These are phyloP conservation scores for Setipinna tenuifilis DNA, from an alignment of 2,797 vertebrate genomes.

Conservation along the genomic window DNA sequence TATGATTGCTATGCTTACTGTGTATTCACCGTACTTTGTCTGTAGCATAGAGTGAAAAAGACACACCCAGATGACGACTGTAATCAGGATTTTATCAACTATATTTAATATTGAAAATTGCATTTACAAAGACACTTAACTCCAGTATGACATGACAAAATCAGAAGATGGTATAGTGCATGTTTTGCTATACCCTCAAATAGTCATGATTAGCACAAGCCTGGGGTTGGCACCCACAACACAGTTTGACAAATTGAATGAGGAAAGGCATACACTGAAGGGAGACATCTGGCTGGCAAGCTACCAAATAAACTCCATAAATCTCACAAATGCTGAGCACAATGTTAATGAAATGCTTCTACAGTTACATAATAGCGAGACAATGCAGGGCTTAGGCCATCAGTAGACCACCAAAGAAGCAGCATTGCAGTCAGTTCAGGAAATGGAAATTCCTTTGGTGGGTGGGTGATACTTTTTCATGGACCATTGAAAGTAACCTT, in stretches of 20 bases:
- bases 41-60: not conserved
- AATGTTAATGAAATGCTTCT: not conserved
- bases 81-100: not conserved
- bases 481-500: not conserved
- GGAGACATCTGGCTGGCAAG: constrained; percentile 23
- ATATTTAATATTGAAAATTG: constrained; percentile 25
- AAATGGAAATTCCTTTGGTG: not conserved
- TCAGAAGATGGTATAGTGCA: not conserved
- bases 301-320: constrained; percentile 16
- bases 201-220: constrained; percentile 16
- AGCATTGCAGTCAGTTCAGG: not conserved
- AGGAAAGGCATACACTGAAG: constrained; percentile 16
- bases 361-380: constrained; percentile 12
- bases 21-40: not conserved
- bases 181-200: not conserved
- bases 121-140: constrained; percentile 25
- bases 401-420: not conserved
- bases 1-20: not conserved
- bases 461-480: not conserved
- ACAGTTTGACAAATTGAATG: not conserved
- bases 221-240: constrained; percentile 11
- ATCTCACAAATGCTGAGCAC: constrained; percentile 12
- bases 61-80: not conserved
- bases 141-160: constrained; percentile 21
- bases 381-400: not conserved